phyloP scores from a whole-genome alignment of 2,888 invertebrate species.

The Charanyca ferruginea region DNA sequence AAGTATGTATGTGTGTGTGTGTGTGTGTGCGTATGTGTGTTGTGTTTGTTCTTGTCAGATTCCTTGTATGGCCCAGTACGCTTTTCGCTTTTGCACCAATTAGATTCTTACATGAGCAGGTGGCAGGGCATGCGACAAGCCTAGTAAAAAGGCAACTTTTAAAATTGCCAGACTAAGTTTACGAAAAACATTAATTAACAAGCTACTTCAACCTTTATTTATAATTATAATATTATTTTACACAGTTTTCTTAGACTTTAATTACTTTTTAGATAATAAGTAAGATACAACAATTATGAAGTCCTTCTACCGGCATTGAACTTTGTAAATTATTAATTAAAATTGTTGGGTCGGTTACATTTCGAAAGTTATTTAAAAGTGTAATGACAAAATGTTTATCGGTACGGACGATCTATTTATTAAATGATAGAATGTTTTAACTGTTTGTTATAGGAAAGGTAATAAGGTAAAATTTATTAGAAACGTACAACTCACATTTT shows the following conservation, averaged over 20 bases:
- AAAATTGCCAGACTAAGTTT: neutral
- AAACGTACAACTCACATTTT: too few species aligned
- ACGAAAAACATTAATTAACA: conserved; percentile 13
- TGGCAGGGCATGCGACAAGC: too few species aligned
- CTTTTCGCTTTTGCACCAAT: too few species aligned
- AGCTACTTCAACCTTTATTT: conserved; percentile 24
- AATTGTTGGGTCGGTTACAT: conserved; percentile 21
- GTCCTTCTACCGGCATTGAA: conserved; percentile 19
- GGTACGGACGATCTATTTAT: too few species aligned
- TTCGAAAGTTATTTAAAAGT: conserved; percentile 30
- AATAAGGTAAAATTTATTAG: too few species aligned
- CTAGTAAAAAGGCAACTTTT: neutral
- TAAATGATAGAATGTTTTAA: too few species aligned
- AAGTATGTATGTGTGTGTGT: too few species aligned
- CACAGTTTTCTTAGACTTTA: conserved; percentile 39
- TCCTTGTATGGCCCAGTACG: too few species aligned
- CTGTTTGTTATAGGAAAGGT: too few species aligned
- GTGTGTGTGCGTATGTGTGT: too few species aligned
- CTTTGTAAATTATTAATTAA: conserved; percentile 54
- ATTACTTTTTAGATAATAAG: conserved; percentile 53
- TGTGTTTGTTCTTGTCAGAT: too few species aligned
- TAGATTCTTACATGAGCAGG: too few species aligned
- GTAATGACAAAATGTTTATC: conserved; percentile 16
- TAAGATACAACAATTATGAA: conserved; percentile 39
- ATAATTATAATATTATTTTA: conserved; percentile 19